Percentiles rank a stretch among this genome's conserved stretches.
phyloP scores from a whole-genome alignment of 2,888 invertebrate genomes.

The Conops quadrifasciatus region DNA sequence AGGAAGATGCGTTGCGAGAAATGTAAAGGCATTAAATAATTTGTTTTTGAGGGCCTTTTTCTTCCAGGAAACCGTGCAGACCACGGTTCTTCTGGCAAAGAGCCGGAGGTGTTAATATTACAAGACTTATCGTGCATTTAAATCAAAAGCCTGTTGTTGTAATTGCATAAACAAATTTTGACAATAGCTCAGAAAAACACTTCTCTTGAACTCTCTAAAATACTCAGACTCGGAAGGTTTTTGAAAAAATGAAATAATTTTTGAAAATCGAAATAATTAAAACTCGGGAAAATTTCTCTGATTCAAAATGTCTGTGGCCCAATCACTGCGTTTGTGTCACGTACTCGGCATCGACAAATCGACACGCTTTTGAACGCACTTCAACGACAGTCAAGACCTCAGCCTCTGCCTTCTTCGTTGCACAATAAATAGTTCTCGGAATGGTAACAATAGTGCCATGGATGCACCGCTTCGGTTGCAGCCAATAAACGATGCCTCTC shows the following conservation, averaged over 20 bases:
- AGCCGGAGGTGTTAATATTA: slow-evolving; percentile 30
- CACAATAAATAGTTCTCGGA: slow-evolving; percentile 13
- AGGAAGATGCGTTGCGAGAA: neutral
- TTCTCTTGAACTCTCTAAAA: too few relatives aligned
- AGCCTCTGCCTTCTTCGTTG: neutral
- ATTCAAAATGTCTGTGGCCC: too few relatives aligned
- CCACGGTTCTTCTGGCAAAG: too few relatives aligned
- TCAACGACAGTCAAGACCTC: neutral
- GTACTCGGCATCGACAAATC: neutral
- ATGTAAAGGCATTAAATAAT: neutral
- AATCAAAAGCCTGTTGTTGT: neutral
- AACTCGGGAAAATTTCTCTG: too few relatives aligned
- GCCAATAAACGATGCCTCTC: too few relatives aligned
- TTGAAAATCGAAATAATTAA: too few relatives aligned
- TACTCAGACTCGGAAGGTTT: too few relatives aligned
- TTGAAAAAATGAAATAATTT: too few relatives aligned
- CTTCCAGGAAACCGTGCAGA: slow-evolving; percentile 7
- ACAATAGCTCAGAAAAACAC: too few relatives aligned
- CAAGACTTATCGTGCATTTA: slow-evolving; percentile 13
- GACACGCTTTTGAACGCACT: neutral
- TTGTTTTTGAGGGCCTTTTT: neutral
- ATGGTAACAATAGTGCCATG: neutral
- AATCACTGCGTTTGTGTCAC: too few relatives aligned
- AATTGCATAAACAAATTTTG: too few relatives aligned
- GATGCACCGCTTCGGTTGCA: neutral